These are phyloP conservation scores for Saccopteryx leptura DNA, from an alignment of 2,113 vertebrate genomes.

Conservation along the genomic window DNA sequence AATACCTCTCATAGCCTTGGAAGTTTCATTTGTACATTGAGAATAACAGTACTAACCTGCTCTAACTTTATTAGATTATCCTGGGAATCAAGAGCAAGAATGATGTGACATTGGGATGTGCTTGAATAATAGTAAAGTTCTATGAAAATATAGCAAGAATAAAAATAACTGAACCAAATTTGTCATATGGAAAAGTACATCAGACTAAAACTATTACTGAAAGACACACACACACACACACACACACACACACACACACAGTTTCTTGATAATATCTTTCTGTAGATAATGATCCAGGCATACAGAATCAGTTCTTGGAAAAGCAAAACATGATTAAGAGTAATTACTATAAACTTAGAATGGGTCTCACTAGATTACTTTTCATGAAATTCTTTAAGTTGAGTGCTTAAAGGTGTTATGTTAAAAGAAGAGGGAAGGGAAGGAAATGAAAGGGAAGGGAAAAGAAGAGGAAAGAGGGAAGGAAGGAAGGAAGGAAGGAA, in stretches of 20 bases:
- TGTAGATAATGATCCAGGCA: not conserved
- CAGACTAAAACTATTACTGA: not conserved
- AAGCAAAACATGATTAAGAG: not conserved
- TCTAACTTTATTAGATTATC: not conserved
- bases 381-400: not conserved
- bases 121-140: not conserved
- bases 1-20: not conserved
- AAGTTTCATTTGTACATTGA: not conserved
- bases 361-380: not conserved
- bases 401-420: not conserved
- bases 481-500: not conserved
- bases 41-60: not conserved
- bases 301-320: not conserved
- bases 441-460: not conserved
- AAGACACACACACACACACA: not conserved
- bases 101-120: not conserved
- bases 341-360: not conserved
- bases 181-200: not conserved
- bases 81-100: not conserved
- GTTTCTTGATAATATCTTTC: not conserved
- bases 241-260: not conserved
- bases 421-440: not conserved
- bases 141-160: not conserved
- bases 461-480: too few species aligned
- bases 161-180: not conserved